Conservation (phyloP, 2,113 vertebrate genomes). For the Charina bottae region DNA sequence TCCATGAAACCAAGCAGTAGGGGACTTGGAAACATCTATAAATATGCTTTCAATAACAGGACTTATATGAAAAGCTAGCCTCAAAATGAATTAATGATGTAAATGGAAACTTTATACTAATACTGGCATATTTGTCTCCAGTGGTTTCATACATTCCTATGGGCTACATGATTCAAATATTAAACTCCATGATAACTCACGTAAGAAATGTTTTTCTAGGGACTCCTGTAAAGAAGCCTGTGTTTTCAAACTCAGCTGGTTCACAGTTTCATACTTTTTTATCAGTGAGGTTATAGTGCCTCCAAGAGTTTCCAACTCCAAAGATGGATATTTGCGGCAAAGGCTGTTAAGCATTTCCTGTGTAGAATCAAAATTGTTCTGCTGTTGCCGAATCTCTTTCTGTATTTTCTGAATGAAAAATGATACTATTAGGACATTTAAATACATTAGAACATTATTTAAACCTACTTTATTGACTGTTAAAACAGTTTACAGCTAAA, state of each 20-base stretch:
- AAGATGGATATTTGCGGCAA: slow-evolving; percentile 86
- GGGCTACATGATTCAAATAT: slow-evolving; percentile 22
- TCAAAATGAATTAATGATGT: slow-evolving; percentile 38
- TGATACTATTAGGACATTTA: accelerated
- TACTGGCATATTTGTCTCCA: slow-evolving; percentile 40
- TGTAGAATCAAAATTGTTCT: slow-evolving; percentile 79
- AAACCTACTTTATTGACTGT: background rate
- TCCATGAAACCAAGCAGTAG: slow-evolving; percentile 23
- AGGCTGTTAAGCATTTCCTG: slow-evolving; percentile 85
- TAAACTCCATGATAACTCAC: slow-evolving; percentile 72
- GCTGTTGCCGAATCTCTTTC: slow-evolving; percentile 84
- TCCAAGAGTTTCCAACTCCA: slow-evolving; percentile 84
- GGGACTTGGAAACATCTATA: background rate
- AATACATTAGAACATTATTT: background rate
- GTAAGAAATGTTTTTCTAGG: slow-evolving; percentile 84
- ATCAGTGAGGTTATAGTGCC: slow-evolving; percentile 81
- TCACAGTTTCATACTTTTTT: slow-evolving; percentile 85
- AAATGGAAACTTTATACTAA: slow-evolving; percentile 47
- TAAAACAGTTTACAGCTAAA: background rate
- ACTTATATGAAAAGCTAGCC: slow-evolving; percentile 7
- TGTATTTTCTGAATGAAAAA: slow-evolving; percentile 81
- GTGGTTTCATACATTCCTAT: slow-evolving; percentile 40
- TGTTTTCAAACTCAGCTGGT: slow-evolving; percentile 80
- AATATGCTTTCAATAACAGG: slow-evolving; percentile 8
- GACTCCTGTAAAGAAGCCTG: slow-evolving; percentile 83